Base-by-base conservation (phyloP, 2,797 vertebrate genomes). In the Lepus oiostolus region DNA sequence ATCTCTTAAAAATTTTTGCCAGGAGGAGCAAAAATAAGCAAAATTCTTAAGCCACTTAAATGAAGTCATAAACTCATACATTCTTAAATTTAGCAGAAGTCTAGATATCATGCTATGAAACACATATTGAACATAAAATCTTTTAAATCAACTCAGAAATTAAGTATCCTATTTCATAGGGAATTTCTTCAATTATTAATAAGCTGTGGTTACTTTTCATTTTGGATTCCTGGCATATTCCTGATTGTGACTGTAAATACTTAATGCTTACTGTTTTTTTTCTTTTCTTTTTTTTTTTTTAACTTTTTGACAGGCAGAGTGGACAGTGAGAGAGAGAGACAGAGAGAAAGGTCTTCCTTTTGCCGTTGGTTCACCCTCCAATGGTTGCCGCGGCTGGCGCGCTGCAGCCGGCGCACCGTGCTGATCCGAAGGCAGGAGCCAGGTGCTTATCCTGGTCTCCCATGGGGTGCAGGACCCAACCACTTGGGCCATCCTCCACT, bases 181-280 rank as follows among this genome's bases (percentile, higher is more conserved):
- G 28, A 89, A 63, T 2, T 74, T 85, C 22, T 67, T 95, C 22
- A 91, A 90, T 95, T 95, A 88, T 79, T 91, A 13, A 91, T 93
- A n/a, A 89, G 14, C 10, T 65, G 14, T 62, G 77, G 58, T 75
- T 95, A 58, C 74, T 77, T 92, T 87, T 77, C 38, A 58, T 92
- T 90, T 91, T 75, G 76, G 63, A 77, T 87, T 16, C 72, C 54
- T 84, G 83, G 95, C 24, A 82, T 85, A 71, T 88, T 26, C 14
- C 21, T 92, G 65, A 67, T 68, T 95, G 7, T 94, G 89, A 58
- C 14, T 86, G 77, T 71, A 42, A 52, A 42, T 76, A 68, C 77
- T 26, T 68, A 14, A 60, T 84, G 65, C 3, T 10, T 38, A 84
- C 65, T 80, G 7, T 81, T 89, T 77, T 58, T 50, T 94, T 35